Percentiles rank a stretch among this genome's conserved stretches.
Conservation (phyloP, 2,797 vertebrate genomes). For the Australoheros facetus region DNA sequence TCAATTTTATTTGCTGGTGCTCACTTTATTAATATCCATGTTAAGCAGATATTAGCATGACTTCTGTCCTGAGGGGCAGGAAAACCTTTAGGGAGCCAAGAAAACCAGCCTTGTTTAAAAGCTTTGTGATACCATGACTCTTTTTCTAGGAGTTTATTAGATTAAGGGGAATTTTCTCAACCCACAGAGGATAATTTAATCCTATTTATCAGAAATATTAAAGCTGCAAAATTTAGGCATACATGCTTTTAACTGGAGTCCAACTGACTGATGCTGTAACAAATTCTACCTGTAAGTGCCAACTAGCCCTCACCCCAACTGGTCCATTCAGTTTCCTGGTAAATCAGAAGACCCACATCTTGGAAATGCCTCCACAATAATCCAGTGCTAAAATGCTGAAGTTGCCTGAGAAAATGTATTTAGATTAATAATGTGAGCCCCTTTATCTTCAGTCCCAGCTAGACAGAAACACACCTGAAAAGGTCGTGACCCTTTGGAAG, state of each 20-base stretch:
- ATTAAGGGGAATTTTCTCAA: neutral
- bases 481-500: neutral
- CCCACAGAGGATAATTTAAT: neutral
- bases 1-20: too few relatives aligned
- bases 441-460: neutral
- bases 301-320: neutral
- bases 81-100: too few relatives aligned
- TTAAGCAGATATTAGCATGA: too few relatives aligned
- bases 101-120: neutral
- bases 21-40: too few relatives aligned
- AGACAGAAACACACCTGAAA: slow-evolving; percentile 27
- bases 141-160: too few relatives aligned
- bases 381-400: neutral
- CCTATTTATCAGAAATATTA: neutral
- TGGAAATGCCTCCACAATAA: neutral
- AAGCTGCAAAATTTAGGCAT: neutral
- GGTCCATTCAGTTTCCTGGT: neutral
- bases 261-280: too few relatives aligned
- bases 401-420: neutral
- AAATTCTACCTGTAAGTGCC: neutral
- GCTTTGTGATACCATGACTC: too few relatives aligned
- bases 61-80: too few relatives aligned
- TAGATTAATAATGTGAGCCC: neutral
- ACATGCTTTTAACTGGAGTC: neutral
- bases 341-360: neutral